phyloP scores from a whole-genome alignment of 2,113 vertebrate genomes.

The Pachyramphus minor region DNA sequence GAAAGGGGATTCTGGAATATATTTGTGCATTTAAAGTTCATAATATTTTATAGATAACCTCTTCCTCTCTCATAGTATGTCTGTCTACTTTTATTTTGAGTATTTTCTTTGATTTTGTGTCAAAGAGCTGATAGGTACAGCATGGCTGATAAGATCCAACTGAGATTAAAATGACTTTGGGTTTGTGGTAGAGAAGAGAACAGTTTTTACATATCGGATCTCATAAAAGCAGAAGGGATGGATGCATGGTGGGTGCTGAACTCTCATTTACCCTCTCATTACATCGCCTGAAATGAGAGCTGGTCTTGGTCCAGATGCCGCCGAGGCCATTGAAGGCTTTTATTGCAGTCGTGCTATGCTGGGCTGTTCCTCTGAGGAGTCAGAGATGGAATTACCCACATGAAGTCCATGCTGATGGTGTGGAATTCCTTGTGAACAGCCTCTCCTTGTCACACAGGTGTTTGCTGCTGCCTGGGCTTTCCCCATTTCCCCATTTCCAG shows the following conservation, averaged over 20 bases:
- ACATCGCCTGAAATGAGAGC: neutral
- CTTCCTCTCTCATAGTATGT: neutral
- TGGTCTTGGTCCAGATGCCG: neutral
- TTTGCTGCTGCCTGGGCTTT: neutral
- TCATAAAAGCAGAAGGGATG: neutral
- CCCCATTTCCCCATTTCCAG: neutral
- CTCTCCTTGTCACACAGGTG: neutral
- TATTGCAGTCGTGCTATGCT: neutral
- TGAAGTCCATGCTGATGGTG: fast-evolving
- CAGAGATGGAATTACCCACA: neutral
- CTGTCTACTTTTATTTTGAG: neutral
- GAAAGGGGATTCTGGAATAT: neutral
- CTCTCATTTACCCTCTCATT: constrained; percentile 6
- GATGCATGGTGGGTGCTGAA: neutral
- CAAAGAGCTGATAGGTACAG: constrained; percentile 12
- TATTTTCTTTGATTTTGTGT: constrained; percentile 42
- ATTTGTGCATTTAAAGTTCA: neutral
- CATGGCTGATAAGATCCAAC: constrained; percentile 17
- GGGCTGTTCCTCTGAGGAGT: neutral
- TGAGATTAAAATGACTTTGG: constrained; percentile 56
- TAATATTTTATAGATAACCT: neutral
- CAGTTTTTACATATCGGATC: constrained; percentile 13
- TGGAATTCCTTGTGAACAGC: neutral
- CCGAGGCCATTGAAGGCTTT: neutral
- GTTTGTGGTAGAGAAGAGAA: constrained; percentile 36